phyloP scores from a whole-genome alignment of 1,140 invertebrate species.

The Stegodyphus dumicola region DNA sequence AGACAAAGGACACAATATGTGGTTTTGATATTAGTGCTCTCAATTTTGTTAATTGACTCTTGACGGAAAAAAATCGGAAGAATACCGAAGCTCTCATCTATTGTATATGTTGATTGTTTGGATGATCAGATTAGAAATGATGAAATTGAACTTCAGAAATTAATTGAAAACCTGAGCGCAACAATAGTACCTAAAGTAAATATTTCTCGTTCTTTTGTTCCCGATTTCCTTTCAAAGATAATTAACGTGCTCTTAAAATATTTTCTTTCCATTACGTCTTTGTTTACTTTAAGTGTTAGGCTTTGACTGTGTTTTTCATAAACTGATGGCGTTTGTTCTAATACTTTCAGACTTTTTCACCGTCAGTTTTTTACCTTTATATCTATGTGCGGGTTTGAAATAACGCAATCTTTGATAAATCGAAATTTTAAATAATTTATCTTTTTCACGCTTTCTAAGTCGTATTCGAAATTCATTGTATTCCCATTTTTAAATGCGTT shows the following conservation, averaged over 20 bases:
- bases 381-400: no score
- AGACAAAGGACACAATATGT: no score
- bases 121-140: conserved; percentile 39
- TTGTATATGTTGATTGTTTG: conserved; percentile 15
- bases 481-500: no score
- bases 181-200: conserved; percentile 36
- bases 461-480: no score
- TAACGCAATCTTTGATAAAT: no score
- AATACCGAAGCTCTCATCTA: not conserved
- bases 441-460: no score
- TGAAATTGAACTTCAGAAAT: conserved; percentile 24
- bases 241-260: conserved; percentile 48
- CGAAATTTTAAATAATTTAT: no score
- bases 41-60: no score
- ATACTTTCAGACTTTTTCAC: not conserved
- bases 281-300: conserved; percentile 38
- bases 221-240: conserved; percentile 26
- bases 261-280: conserved; percentile 50
- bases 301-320: conserved; percentile 14
- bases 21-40: no score
- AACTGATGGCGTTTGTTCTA: not conserved
- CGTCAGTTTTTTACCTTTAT: not conserved
- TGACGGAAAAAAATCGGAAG: no score
- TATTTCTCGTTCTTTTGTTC: conserved; percentile 49
- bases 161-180: conserved; percentile 38